Conservation (phyloP, 2,888 invertebrate species). For the Dinocampus coccinellae region DNA sequence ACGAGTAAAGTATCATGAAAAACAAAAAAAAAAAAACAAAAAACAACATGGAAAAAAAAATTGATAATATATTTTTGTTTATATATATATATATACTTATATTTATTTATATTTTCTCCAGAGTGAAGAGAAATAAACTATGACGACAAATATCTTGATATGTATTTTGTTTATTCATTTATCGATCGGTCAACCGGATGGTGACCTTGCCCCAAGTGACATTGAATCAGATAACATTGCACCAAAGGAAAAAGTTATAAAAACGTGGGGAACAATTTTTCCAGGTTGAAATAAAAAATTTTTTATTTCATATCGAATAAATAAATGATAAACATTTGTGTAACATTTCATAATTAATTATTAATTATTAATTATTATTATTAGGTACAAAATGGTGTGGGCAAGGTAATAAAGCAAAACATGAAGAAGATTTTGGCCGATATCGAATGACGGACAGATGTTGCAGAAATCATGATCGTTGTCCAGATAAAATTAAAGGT, state of each 20-base stretch:
- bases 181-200: constrained; percentile 7
- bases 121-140: not conserved
- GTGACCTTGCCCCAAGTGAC: not conserved
- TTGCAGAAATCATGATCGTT: constrained; percentile 28
- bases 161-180: constrained; percentile 9
- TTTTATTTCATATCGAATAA: not conserved
- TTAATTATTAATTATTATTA: not conserved
- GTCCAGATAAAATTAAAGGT: constrained; percentile 33
- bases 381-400: constrained; percentile 36
- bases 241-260: constrained; percentile 2
- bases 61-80: not conserved
- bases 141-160: not conserved
- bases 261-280: constrained; percentile 28
- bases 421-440: constrained; percentile 29
- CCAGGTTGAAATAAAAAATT: constrained; percentile 4
- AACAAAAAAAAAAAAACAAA: no score
- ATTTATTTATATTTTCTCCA: not conserved
- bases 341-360: constrained; percentile 35
- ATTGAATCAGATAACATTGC: not conserved
- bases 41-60: no score
- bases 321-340: no score
- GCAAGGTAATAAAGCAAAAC: constrained; percentile 25
- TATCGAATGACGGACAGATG: constrained; percentile 27
- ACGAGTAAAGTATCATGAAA: no score
- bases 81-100: not conserved